A percentile compares a stretch with the other conserved stretches of the same genome.
Conservation (phyloP, 2,113 vertebrate species). For the Syngnathus floridae region DNA sequence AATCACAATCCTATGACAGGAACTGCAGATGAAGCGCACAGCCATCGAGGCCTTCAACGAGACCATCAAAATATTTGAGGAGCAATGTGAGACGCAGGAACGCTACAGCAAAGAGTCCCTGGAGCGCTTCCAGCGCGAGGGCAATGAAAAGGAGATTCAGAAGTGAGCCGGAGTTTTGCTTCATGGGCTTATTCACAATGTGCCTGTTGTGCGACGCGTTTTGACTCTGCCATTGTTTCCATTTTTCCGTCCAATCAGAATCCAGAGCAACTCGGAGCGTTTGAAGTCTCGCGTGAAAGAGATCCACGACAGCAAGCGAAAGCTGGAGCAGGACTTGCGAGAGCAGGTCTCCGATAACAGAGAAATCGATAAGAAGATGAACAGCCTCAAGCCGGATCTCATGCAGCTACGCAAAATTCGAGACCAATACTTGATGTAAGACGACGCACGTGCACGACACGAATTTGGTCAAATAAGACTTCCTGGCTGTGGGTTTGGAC, state of each 20-base stretch:
- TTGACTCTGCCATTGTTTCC: not conserved
- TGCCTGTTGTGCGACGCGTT: not conserved
- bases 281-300: slow-evolving; percentile 95
- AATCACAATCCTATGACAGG: slow-evolving; percentile 53
- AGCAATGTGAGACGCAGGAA: slow-evolving; percentile 97
- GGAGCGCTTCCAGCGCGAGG: slow-evolving; percentile 91
- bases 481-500: not conserved
- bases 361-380: slow-evolving; percentile 98
- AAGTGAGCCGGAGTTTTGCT: slow-evolving; percentile 66
- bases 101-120: slow-evolving; percentile 96
- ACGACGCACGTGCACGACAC: not conserved
- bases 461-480: not conserved
- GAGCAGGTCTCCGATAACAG: slow-evolving; percentile 91
- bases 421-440: slow-evolving; percentile 96
- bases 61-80: slow-evolving; percentile 99
- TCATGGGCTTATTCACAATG: not conserved
- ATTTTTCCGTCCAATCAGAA: slow-evolving; percentile 55
- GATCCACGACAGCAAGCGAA: slow-evolving; percentile 90
- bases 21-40: slow-evolving; percentile 98
- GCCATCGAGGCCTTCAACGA: slow-evolving; percentile 98
- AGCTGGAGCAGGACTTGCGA: slow-evolving; percentile 90
- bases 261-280: slow-evolving; percentile 95
- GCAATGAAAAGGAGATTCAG: slow-evolving; percentile 96
- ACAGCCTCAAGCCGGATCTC: slow-evolving; percentile 98
- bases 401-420: slow-evolving; percentile 97